These are phyloP conservation scores for Macrostomum lignano DNA, from an alignment of 1,140 invertebrate species.

Conservation along the genomic window DNA sequence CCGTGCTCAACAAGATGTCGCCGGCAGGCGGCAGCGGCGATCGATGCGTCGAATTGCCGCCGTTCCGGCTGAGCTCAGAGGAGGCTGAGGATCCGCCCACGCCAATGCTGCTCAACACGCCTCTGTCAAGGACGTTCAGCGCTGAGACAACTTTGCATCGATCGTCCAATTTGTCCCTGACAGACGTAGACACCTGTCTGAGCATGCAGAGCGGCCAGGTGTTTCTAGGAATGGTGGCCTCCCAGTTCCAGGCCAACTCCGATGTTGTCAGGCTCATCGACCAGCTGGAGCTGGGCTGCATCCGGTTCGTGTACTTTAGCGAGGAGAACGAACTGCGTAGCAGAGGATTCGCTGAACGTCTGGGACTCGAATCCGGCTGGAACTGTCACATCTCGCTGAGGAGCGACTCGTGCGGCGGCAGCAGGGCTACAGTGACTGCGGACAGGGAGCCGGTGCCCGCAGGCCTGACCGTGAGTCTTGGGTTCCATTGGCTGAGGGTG, in stretches of 20 bases:
- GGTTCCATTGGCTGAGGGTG: no score
- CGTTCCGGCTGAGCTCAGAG: not conserved
- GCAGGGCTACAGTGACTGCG: no score
- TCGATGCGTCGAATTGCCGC: not conserved
- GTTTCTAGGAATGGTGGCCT: slow-evolving; percentile 93
- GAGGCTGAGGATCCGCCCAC: not conserved
- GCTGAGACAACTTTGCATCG: not conserved
- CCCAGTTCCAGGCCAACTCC: slow-evolving; percentile 75
- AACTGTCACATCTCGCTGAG: slow-evolving; percentile 87
- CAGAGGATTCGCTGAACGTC: slow-evolving; percentile 74
- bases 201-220: slow-evolving; percentile 72
- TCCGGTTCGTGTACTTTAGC: slow-evolving; percentile 76
- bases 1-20: slow-evolving; percentile 37
- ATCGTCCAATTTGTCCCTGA: slow-evolving; percentile 29
- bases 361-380: slow-evolving; percentile 91
- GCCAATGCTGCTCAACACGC: slow-evolving; percentile 1
- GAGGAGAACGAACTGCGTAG: slow-evolving; percentile 5
- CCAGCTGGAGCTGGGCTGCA: slow-evolving; percentile 64
- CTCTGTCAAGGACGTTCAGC: not conserved
- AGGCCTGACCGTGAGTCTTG: no score
- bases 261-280: slow-evolving; percentile 58
- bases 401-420: no score
- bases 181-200: slow-evolving; percentile 44
- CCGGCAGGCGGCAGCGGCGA: no score
- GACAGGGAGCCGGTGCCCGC: no score